These are phyloP conservation scores for Pseudochromis fuscus DNA, from an alignment of 2,797 vertebrate species.

Conservation along the genomic window DNA sequence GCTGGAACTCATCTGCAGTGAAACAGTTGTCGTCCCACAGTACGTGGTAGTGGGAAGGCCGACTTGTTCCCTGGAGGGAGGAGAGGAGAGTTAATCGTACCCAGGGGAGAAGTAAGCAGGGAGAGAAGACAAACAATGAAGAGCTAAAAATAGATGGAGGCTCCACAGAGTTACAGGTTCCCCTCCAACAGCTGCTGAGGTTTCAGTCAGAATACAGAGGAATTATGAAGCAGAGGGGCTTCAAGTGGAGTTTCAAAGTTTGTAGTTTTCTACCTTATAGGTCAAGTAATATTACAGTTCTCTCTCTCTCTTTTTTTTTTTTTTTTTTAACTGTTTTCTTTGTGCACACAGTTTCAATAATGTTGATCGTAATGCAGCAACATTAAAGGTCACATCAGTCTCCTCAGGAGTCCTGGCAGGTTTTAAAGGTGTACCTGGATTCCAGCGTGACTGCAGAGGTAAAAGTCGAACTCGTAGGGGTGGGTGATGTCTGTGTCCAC, in stretches of 20 bases:
- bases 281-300: too few relatives aligned
- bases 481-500: slow-evolving; percentile 99
- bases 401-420: too few relatives aligned
- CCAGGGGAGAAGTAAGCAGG: background rate
- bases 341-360: too few relatives aligned
- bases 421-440: slow-evolving; percentile 90
- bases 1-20: slow-evolving; percentile 97
- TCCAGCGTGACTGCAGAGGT: slow-evolving; percentile 99
- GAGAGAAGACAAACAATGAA: slow-evolving; percentile 14
- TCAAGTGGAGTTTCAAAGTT: too few relatives aligned
- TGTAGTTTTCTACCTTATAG: too few relatives aligned
- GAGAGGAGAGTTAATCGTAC: slow-evolving; percentile 17
- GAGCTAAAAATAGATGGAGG: background rate
- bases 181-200: slow-evolving; percentile 3
- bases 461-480: slow-evolving; percentile 99
- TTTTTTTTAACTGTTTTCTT: too few relatives aligned
- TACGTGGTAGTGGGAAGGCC: slow-evolving; percentile 98
- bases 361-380: background rate
- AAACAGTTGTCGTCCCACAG: slow-evolving; percentile 99
- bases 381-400: too few relatives aligned
- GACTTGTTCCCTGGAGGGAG: slow-evolving; percentile 92
- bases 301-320: too few relatives aligned
- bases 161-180: background rate
- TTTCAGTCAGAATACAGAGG: background rate
- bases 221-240: background rate